Evolutionary conservation across 2,888 invertebrate species (phyloP), one percentile per base, ranked within the genome.

Genomic region (Sphinx pinastri): DNA sequence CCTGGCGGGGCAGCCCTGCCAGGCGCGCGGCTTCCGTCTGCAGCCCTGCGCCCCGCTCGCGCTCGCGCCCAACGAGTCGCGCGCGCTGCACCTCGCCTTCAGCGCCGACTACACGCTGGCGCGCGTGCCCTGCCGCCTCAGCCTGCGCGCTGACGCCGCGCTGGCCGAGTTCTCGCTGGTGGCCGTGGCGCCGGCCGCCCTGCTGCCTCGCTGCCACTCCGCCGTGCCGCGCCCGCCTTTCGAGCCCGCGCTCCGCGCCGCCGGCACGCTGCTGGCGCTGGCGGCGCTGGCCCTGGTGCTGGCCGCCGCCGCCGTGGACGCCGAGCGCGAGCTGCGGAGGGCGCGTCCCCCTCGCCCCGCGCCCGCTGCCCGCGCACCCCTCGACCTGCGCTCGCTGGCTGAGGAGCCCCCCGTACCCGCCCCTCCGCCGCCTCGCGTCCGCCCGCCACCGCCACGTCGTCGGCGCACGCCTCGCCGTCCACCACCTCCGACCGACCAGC

Each of bases 201-300:
- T 88, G 71, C 81, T 78, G 83, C 81, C 73, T 78, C 81, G 70
- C 72, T 79, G 81, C 85, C 68, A 80, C 75, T 52, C 80, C 31
- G 71, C 72, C 71, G 77, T 88, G 93, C 71, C 90, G 93, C 70
- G 95, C 95, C 60, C 93, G 95, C 71, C 92, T 90, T 77, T 90
- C 96, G 77, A 95, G 96, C 83, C 88, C 92, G 68, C 94, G 95
- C 74, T 87, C 76, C 85, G 87, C 70, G 72, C 90, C 96, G 72
- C 96, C 95, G 68, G 91, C 93, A 71, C 76, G 70, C 77, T 84
- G 73, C 78, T 84, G 70, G 85, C 85, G 45, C 74, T 85, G 66
- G 81, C 81, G 52, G 83, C 86, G 71, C 82, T 88, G 59, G 87
- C 83, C 73, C 81, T 85, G 45, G 88, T 85, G 75, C 82, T 88